Evolutionary conservation across 2,113 vertebrate species (phyloP).

Genomic region (Jacana jacana): DNA sequence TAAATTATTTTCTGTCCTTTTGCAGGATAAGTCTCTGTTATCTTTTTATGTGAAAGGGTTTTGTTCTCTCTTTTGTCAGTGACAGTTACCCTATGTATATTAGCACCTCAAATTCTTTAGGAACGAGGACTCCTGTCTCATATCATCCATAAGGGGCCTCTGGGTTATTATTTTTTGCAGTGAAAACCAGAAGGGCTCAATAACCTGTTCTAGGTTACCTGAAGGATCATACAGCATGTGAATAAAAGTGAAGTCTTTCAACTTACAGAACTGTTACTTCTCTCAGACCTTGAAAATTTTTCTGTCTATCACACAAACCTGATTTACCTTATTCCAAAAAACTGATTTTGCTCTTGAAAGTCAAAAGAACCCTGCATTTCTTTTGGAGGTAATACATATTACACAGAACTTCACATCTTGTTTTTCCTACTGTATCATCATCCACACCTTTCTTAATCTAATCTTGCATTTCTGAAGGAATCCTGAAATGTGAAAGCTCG

Average conservation of each 20-base stretch:
- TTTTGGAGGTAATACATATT: background rate
- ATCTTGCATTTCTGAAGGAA: background rate
- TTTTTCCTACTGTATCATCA: background rate
- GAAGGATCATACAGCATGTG: background rate
- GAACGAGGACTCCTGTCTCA: background rate
- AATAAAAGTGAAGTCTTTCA: background rate
- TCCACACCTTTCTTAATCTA: background rate
- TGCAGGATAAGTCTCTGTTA: background rate
- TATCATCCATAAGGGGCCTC: background rate
- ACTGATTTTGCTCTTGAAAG: background rate
- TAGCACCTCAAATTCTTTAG: background rate
- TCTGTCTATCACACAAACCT: background rate
- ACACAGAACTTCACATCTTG: background rate
- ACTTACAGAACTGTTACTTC: background rate
- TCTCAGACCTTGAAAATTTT: background rate
- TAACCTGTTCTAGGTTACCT: background rate
- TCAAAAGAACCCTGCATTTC: background rate
- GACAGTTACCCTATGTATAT: background rate
- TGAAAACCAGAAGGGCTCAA: background rate
- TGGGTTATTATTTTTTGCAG: background rate
- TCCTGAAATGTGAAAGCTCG: background rate
- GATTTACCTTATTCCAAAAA: background rate
- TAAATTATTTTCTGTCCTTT: background rate
- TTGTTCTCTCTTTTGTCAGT: background rate
- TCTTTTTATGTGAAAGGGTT: background rate